phyloP scores from a whole-genome alignment of 2,113 vertebrate genomes.

The Pristiophorus japonicus region DNA sequence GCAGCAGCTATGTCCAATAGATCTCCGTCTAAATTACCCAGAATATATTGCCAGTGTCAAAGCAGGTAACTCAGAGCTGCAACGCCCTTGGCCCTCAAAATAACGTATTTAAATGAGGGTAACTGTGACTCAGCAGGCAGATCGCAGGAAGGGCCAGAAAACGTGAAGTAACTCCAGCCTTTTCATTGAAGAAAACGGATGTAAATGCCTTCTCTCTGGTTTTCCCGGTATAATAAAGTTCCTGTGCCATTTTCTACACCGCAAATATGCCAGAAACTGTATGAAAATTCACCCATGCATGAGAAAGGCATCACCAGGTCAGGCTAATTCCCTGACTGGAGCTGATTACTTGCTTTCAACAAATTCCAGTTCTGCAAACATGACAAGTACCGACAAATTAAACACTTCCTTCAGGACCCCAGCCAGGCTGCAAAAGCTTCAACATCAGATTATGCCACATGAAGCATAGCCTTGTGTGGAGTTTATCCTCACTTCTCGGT shows the following conservation, averaged over 20 bases:
- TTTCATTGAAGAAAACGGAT: not conserved
- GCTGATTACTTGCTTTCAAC: not conserved
- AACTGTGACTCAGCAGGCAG: not conserved
- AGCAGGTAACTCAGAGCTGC: not conserved
- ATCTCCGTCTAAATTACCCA: not conserved
- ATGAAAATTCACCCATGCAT: not conserved
- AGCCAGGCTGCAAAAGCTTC: not conserved
- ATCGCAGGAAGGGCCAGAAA: not conserved
- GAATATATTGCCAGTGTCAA: not conserved
- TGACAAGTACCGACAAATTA: not conserved
- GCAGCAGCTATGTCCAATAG: not conserved
- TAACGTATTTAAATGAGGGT: not conserved
- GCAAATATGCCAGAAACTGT: not conserved
- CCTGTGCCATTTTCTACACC: not conserved
- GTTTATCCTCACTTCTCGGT: not conserved
- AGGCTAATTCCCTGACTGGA: not conserved
- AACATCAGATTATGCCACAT: not conserved
- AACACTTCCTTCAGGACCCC: not conserved
- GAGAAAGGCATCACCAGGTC: not conserved
- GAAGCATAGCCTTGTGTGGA: not conserved
- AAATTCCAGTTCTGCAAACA: not conserved
- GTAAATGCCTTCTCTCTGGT: not conserved
- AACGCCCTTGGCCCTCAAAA: not conserved
- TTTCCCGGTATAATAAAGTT: not conserved
- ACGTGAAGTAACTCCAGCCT: not conserved